Evolutionary conservation across 2,888 invertebrate genomes (phyloP), one percentile per base, ranked within the genome.

Genomic region (Phengaris arion): DNA sequence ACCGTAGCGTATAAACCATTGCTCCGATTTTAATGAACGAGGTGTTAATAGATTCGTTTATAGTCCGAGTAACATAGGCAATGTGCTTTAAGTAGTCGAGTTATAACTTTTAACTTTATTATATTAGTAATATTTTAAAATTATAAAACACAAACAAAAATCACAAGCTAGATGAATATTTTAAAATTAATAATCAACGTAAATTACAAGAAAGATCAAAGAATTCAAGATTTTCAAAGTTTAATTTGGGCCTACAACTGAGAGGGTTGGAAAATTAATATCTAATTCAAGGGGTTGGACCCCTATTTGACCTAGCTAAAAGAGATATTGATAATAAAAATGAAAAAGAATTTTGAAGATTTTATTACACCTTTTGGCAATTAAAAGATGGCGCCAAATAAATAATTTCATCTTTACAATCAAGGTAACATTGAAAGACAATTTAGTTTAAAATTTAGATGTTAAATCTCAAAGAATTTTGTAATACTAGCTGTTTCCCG

Each of bases 241-340:
- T 55, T 57, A 69, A 69, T 69, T 69, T 75, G 52, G 57, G 46
- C 74, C 64, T 13, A 45, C 46, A 68, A 12, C 68, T 52, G 52
- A 6, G 74, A 68, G 55, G 13, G 69, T 13, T 45, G 46, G 10
- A 85, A 89, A 91, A 91, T 91, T 91, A 90, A 91, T 92, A 90
- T 88, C 87, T 88, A 89, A 92, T 91, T 64, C 89, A 81, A 85
- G 85, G 89, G 88, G 87, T 84, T 77, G 86, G 85, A 84, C 85
- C 87, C 87, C 81, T 15, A 5, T 81, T 81, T 80, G 79, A 80
- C 35, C 64, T 15, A 35, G 10, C 6, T 83, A 80, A 80, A 77
- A 70, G 57, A 74, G 35, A 35, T 35, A 35, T 59, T 59, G 10
- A 22, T 54, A 54, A 13, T 54, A 8, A 54, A 54, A 59, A 10